Evolutionary conservation across 1,140 invertebrate species (phyloP).

Genomic region (Rhizoglyphus robini): DNA sequence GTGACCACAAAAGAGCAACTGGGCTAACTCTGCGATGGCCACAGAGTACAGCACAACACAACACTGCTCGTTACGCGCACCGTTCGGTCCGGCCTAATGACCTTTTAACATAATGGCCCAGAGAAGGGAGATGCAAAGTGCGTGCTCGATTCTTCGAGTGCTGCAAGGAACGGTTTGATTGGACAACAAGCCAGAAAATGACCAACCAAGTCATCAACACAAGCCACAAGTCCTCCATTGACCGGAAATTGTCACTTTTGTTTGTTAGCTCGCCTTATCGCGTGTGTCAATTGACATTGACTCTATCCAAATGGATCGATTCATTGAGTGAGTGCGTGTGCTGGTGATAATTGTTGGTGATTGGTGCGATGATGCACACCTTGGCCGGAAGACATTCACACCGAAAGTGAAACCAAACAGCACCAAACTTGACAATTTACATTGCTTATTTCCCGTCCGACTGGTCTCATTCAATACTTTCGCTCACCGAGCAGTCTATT

Average conservation of each 20-base stretch:
- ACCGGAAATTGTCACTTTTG: conserved; percentile 10
- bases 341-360: neutral
- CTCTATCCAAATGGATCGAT: neutral
- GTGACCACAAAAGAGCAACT: too few species aligned
- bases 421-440: neutral
- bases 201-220: neutral
- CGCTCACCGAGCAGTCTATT: too few species aligned
- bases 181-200: neutral
- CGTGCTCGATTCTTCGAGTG: neutral
- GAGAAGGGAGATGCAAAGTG: neutral
- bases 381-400: neutral
- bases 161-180: neutral
- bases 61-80: neutral
- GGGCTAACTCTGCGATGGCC: too few species aligned
- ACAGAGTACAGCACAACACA: neutral
- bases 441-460: too few species aligned
- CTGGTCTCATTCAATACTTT: too few species aligned
- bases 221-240: conserved; percentile 4
- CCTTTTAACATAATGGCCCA: neutral
- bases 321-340: neutral
- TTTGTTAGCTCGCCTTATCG: neutral
- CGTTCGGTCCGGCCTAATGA: conserved; percentile 2
- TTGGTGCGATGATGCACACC: neutral
- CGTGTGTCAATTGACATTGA: neutral
- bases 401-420: neutral